These are phyloP conservation scores for Matsumurasca onukii DNA, from an alignment of 1,140 invertebrate genomes.

Conservation along the genomic window DNA sequence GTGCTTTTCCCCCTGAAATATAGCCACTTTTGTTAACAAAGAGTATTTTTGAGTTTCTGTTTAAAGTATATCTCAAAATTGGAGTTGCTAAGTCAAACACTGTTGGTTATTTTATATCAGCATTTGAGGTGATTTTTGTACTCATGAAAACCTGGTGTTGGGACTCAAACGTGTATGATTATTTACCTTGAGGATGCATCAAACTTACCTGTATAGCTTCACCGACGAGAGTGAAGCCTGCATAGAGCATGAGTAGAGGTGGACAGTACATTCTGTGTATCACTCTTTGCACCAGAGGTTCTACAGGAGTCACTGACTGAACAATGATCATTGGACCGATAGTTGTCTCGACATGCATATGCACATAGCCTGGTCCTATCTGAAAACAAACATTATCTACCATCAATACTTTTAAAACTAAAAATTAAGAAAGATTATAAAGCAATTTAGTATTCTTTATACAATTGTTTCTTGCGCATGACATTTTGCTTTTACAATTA, in stretches of 20 bases:
- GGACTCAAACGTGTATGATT: too few species aligned
- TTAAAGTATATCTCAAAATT: too few species aligned
- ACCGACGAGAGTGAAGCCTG: constrained; percentile 64
- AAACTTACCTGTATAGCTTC: constrained; percentile 73
- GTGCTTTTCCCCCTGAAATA: too few species aligned
- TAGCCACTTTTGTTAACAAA: too few species aligned
- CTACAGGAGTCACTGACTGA: constrained; percentile 79
- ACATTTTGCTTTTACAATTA: not conserved
- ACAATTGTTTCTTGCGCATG: not conserved
- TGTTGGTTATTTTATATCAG: too few species aligned
- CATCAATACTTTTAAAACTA: constrained; percentile 13
- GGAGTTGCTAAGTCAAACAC: too few species aligned
- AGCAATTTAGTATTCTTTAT: too few species aligned
- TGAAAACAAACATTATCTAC: constrained; percentile 47
- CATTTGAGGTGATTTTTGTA: too few species aligned
- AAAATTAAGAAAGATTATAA: constrained; percentile 22
- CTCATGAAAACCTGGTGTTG: too few species aligned
- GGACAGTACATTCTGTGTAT: constrained; percentile 73
- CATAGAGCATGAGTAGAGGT: constrained; percentile 58
- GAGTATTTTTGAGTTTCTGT: too few species aligned
- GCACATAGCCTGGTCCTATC: constrained; percentile 80
- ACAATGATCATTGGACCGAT: constrained; percentile 68
- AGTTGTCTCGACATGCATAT: constrained; percentile 60
- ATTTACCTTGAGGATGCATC: too few species aligned
- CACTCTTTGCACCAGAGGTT: constrained; percentile 75